These are phyloP conservation scores for Condylura cristata DNA, from an alignment of 2,113 vertebrate species.

Conservation along the genomic window DNA sequence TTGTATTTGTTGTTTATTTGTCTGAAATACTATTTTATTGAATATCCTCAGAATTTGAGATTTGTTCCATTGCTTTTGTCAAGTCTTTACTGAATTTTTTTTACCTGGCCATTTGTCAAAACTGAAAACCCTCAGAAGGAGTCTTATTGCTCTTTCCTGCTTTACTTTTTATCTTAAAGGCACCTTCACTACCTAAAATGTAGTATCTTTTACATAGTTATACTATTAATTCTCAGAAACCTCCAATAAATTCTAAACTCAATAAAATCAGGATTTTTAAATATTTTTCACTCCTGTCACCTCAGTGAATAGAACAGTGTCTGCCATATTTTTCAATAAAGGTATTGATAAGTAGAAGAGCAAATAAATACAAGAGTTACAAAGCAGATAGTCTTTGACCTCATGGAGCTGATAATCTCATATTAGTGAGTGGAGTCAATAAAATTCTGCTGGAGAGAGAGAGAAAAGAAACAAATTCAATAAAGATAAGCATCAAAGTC, in stretches of 20 bases:
- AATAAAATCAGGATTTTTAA: not conserved
- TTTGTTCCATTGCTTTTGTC: not conserved
- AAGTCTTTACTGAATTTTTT: not conserved
- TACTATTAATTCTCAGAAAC: not conserved
- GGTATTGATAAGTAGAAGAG: not conserved
- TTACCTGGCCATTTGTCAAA: not conserved
- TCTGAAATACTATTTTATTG: not conserved
- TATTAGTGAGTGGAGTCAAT: not conserved
- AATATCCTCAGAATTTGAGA: not conserved
- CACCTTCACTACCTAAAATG: not conserved
- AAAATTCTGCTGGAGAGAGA: not conserved
- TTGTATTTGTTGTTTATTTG: not conserved
- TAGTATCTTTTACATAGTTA: not conserved
- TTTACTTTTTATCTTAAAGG: constrained; percentile 13
- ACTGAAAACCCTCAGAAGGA: not conserved
- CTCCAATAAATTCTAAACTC: not conserved
- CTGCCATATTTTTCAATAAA: constrained; percentile 16
- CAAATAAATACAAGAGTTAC: not conserved
- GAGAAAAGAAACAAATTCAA: not conserved
- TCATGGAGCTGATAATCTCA: not conserved
- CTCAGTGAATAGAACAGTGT: not conserved
- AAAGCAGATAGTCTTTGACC: not conserved
- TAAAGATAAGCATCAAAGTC: not conserved
- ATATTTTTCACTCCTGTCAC: not conserved
- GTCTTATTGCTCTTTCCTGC: not conserved